phyloP scores from a whole-genome alignment of 2,888 invertebrate genomes.

The Spatulosminthurus flaviceps region DNA sequence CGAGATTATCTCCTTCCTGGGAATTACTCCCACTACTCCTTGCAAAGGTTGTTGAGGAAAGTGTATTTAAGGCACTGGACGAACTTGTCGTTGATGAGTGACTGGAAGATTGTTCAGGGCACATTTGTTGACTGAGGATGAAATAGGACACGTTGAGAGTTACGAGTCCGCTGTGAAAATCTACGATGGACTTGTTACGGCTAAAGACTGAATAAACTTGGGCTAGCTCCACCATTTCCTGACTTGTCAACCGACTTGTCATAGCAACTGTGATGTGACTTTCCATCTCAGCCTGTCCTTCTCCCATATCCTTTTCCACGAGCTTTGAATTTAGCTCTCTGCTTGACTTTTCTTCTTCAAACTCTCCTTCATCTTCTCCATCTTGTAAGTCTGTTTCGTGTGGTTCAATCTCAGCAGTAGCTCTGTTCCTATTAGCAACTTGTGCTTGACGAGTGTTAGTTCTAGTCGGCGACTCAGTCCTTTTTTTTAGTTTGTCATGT shows the following conservation, averaged over 20 bases:
- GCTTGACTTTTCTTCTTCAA: neutral
- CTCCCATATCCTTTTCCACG: neutral
- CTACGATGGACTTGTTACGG: slow-evolving; percentile 33
- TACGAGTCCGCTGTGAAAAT: slow-evolving; percentile 38
- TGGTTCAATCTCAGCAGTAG: neutral
- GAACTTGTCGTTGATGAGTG: neutral
- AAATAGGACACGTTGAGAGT: slow-evolving; percentile 48
- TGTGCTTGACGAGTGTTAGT: neutral
- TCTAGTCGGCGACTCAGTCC: neutral
- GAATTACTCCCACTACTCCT: neutral
- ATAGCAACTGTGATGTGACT: neutral
- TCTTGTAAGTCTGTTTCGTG: neutral
- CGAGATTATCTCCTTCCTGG: neutral
- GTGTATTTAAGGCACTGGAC: neutral
- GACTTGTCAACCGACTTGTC: slow-evolving; percentile 21
- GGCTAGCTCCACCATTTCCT: neutral
- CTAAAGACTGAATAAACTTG: slow-evolving; percentile 48
- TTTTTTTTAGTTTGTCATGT: neutral
- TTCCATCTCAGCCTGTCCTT: neutral
- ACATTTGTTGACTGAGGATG: slow-evolving; percentile 43
- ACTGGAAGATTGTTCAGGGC: slow-evolving; percentile 7
- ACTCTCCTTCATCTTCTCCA: neutral
- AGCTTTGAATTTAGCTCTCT: neutral
- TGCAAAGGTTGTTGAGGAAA: neutral
- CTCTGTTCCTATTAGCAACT: neutral